Evolutionary conservation across 2,113 vertebrate species (phyloP).

Genomic region (Odocoileus hemionus): DNA sequence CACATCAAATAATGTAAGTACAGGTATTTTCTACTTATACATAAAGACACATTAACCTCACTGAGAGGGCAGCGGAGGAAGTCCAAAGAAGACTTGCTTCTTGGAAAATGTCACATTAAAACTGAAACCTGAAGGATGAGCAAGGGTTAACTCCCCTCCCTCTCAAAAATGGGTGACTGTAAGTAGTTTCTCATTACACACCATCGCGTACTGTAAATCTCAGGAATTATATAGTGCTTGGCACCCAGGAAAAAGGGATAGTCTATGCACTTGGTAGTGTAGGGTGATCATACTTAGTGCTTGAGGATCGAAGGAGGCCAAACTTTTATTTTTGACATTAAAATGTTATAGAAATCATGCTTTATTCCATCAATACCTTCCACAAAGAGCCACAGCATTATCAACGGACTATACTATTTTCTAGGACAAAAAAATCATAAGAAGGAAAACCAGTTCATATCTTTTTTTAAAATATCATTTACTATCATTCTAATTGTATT

Average conservation of each 20-base stretch:
- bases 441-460: neutral
- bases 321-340: neutral
- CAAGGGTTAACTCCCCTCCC: neutral
- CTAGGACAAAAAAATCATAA: neutral
- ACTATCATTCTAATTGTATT: neutral
- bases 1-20: neutral
- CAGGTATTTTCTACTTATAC: neutral
- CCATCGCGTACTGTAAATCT: neutral
- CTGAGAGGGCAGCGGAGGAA: neutral
- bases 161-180: neutral
- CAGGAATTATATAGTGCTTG: neutral
- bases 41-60: neutral
- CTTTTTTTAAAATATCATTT: neutral
- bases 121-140: neutral
- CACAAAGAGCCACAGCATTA: neutral
- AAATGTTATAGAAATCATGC: neutral
- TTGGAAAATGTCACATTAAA: neutral
- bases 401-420: neutral
- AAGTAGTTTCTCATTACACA: neutral
- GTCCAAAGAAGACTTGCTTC: neutral
- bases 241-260: neutral
- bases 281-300: neutral
- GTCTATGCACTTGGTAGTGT: neutral
- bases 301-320: neutral
- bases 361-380: neutral